Percentiles rank a stretch among this genome's conserved stretches.
Evolutionary conservation across 2,797 vertebrate species (phyloP).

Genomic region (Gallinago nigripennis): DNA sequence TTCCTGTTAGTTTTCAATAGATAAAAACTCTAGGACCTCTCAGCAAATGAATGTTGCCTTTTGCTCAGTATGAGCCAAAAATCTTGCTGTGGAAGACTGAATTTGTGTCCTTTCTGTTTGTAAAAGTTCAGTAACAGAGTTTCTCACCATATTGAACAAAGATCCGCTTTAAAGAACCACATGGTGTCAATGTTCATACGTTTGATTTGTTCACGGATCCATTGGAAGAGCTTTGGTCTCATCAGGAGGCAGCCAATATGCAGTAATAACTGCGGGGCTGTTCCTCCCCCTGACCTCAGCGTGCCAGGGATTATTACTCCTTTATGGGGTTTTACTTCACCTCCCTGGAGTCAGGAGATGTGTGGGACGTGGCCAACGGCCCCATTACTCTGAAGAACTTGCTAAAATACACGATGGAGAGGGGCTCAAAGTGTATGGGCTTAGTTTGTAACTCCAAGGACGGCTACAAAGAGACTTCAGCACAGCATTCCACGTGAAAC

Average conservation of each 20-base stretch:
- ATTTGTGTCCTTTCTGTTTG: neutral
- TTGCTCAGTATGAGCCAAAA: neutral
- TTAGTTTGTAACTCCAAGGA: neutral
- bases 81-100: neutral
- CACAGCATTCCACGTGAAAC: neutral
- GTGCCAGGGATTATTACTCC: neutral
- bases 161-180: neutral
- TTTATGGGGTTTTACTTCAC: neutral
- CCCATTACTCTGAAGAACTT: neutral
- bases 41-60: neutral
- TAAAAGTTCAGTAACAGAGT: neutral
- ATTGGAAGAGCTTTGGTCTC: neutral
- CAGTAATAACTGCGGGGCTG: neutral
- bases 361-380: constrained; percentile 5
- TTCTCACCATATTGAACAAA: neutral
- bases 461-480: neutral
- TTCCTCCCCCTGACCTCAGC: neutral
- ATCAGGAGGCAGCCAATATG: neutral
- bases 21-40: neutral
- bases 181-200: neutral
- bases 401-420: neutral
- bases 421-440: neutral
- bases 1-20: neutral
- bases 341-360: neutral
- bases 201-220: constrained; percentile 3